Evolutionary conservation across 2,113 vertebrate genomes (phyloP).

Genomic region (Gopherus flavomarginatus): DNA sequence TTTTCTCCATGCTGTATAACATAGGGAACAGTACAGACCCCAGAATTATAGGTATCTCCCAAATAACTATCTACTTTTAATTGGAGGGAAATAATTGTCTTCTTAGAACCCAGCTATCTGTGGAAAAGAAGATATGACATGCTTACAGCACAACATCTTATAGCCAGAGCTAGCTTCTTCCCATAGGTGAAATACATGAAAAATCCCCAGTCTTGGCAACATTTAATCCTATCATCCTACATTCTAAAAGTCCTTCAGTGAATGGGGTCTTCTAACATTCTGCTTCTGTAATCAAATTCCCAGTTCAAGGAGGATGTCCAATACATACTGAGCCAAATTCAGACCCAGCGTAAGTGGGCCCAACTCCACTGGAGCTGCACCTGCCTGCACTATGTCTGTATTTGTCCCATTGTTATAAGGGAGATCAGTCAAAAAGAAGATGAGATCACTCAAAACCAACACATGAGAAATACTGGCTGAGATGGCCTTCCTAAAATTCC

Average conservation of each 20-base stretch:
- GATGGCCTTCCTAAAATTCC: neutral
- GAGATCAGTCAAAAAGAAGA: neutral
- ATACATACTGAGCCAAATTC: constrained; percentile 20
- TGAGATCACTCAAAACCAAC: neutral
- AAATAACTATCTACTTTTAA: neutral
- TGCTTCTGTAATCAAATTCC: constrained; percentile 22
- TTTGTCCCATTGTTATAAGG: neutral
- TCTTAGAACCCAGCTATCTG: neutral
- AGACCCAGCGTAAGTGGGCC: neutral
- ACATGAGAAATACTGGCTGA: neutral
- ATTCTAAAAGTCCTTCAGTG: neutral
- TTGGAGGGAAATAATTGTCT: neutral
- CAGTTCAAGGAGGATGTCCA: neutral
- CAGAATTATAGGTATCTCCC: neutral
- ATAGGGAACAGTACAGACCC: neutral
- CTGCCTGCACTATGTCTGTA: neutral
- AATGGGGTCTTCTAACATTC: neutral
- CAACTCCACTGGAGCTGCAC: neutral
- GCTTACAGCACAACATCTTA: neutral
- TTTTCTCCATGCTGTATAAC: neutral
- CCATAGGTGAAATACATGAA: neutral
- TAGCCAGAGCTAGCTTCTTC: neutral
- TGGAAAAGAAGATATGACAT: neutral
- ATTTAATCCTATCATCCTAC: neutral
- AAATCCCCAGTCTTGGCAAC: neutral